phyloP scores from a whole-genome alignment of 2,113 vertebrate genomes.

The Dissostichus mawsoni region DNA sequence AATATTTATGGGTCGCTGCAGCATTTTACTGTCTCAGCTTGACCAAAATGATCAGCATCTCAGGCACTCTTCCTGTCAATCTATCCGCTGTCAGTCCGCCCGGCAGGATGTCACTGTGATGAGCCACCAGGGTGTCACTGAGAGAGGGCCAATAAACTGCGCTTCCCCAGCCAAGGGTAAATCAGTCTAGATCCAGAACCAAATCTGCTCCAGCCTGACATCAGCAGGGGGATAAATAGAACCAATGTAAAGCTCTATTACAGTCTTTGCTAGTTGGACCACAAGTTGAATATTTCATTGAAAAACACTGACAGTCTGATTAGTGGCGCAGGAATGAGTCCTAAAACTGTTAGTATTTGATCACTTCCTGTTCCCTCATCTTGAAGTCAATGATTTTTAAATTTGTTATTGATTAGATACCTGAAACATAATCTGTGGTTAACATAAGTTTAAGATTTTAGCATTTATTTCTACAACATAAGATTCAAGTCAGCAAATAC shows the following conservation, averaged over 20 bases:
- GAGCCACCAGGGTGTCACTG: conserved; percentile 34
- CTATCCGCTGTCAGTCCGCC: conserved; percentile 32
- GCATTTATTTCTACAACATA: too few relatives aligned
- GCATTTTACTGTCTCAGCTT: conserved; percentile 68
- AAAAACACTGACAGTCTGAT: not conserved
- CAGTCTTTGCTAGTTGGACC: not conserved
- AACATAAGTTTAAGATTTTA: too few relatives aligned
- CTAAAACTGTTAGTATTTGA: too few relatives aligned
- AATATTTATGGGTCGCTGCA: conserved; percentile 72
- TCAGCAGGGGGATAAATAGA: not conserved
- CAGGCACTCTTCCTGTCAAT: conserved; percentile 62
- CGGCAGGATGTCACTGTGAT: conserved; percentile 46
- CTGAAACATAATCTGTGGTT: too few relatives aligned
- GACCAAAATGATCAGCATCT: conserved; percentile 74
- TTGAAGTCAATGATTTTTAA: too few relatives aligned
- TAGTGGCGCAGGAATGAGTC: too few relatives aligned
- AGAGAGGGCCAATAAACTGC: conserved; percentile 25
- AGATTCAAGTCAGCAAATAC: too few relatives aligned
- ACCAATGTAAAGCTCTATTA: not conserved
- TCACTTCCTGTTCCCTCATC: too few relatives aligned
- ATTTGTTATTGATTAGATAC: too few relatives aligned
- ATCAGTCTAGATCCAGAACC: conserved; percentile 17
- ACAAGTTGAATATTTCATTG: not conserved
- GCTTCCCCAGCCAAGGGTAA: conserved; percentile 16
- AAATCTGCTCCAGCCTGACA: not conserved